A percentile compares a stretch with the other conserved stretches of the same genome.
These are phyloP conservation scores for Sipha maydis DNA, from an alignment of 2,888 invertebrate genomes.

Conservation along the genomic window DNA sequence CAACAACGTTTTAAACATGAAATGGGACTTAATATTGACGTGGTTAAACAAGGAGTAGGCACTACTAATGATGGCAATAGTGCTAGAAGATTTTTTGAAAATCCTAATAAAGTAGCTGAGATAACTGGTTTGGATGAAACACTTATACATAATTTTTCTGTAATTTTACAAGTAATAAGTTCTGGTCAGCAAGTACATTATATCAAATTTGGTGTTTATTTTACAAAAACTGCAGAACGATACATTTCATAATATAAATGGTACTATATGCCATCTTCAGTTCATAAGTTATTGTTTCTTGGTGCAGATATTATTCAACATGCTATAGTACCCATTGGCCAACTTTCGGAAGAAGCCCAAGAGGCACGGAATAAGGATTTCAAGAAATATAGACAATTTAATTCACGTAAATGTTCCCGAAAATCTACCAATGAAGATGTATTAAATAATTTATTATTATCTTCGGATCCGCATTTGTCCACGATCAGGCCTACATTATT, in stretches of 20 bases:
- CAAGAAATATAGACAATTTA: slow-evolving; percentile 4
- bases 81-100: slow-evolving; percentile 5
- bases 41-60: slow-evolving; percentile 6
- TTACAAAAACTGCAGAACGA: not conserved
- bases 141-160: not conserved
- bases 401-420: too few relatives aligned
- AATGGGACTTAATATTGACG: too few relatives aligned
- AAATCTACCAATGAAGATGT: too few relatives aligned
- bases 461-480: not conserved
- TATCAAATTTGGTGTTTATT: slow-evolving; percentile 5
- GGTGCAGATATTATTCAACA: slow-evolving; percentile 9
- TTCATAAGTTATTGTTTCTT: too few relatives aligned
- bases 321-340: too few relatives aligned
- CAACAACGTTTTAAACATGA: too few relatives aligned
- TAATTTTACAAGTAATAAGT: not conserved
- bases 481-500: slow-evolving; percentile 9
- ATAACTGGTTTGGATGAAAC: not conserved
- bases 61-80: too few relatives aligned
- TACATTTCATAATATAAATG: too few relatives aligned
- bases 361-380: too few relatives aligned
- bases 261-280: too few relatives aligned
- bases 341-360: slow-evolving; percentile 4
- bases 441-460: slow-evolving; percentile 2
- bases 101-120: too few relatives aligned
- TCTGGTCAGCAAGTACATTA: not conserved